A percentile compares a stretch with the other conserved stretches of the same genome.
These are phyloP conservation scores for Aleadryas rufinucha DNA, from an alignment of 2,113 vertebrate genomes.

Conservation along the genomic window DNA sequence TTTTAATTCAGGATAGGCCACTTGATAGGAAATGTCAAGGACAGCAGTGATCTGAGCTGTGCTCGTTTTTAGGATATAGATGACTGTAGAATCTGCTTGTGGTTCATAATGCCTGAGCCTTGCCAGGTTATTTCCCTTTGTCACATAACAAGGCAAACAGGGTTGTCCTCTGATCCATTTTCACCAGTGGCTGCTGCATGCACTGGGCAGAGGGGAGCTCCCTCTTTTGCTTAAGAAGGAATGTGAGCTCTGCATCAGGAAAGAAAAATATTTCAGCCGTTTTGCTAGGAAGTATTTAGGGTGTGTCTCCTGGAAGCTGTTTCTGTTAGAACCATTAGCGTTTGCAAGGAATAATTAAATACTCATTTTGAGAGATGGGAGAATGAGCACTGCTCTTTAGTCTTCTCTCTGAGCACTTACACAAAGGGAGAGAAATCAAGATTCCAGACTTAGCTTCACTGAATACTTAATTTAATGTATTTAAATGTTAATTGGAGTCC, in stretches of 20 bases:
- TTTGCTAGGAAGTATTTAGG: neutral
- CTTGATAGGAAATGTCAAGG: neutral
- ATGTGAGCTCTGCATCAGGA: neutral
- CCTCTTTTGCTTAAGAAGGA: neutral
- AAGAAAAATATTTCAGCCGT: neutral
- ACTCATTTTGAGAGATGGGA: neutral
- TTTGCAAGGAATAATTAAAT: slow-evolving; percentile 26
- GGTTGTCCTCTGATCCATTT: neutral
- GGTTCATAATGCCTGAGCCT: neutral
- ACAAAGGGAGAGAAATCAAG: neutral
- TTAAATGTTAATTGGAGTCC: slow-evolving; percentile 54
- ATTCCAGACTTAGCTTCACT: neutral
- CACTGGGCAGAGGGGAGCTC: neutral
- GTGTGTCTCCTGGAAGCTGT: neutral
- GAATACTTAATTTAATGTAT: slow-evolving; percentile 42
- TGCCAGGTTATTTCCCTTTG: neutral
- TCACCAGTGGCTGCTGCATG: neutral
- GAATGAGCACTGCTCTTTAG: neutral
- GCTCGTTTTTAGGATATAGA: neutral
- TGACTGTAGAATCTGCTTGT: neutral
- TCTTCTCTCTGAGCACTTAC: neutral
- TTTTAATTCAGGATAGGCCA: neutral
- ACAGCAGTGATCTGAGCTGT: neutral
- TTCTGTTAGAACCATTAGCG: neutral
- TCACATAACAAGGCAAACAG: neutral